A percentile compares a stretch with the other conserved stretches of the same genome.
These are phyloP conservation scores for Onychomys torridus DNA, from an alignment of 2,797 vertebrate genomes.

Conservation along the genomic window DNA sequence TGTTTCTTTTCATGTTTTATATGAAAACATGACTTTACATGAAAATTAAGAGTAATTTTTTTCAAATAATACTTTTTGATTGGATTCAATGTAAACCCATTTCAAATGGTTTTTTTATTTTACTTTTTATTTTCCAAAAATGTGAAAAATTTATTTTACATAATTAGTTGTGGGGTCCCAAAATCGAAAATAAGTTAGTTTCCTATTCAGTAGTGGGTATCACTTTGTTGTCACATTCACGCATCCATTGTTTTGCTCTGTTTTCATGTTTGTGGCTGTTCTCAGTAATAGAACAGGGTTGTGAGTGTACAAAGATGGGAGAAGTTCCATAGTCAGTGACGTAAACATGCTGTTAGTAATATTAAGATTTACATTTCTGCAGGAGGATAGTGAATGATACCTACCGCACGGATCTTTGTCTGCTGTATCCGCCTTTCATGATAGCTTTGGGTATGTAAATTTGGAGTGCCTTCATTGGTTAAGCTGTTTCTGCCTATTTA, in stretches of 20 bases:
- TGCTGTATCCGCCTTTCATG: constrained; percentile 99
- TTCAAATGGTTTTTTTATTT: background rate
- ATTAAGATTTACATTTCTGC: constrained; percentile 80
- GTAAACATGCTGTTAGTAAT: constrained; percentile 65
- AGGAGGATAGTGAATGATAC: constrained; percentile 99
- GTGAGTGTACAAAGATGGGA: constrained; percentile 50
- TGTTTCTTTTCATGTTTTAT: constrained; percentile 58
- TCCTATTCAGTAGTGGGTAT: constrained; percentile 34
- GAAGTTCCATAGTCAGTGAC: constrained; percentile 27
- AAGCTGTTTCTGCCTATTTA: constrained; percentile 58
- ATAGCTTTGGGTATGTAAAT: constrained; percentile 95
- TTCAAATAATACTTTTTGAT: constrained; percentile 62
- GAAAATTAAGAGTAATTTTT: constrained; percentile 31
- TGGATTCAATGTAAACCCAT: constrained; percentile 6
- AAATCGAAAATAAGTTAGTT: constrained; percentile 16
- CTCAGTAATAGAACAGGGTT: constrained; percentile 46
- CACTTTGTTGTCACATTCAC: constrained; percentile 40
- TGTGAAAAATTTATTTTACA: constrained; percentile 15
- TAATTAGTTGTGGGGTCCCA: constrained; percentile 51
- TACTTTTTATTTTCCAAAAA: constrained; percentile 60
- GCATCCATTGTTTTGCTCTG: constrained; percentile 34
- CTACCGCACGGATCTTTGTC: constrained; percentile 98
- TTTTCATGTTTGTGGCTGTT: constrained; percentile 58
- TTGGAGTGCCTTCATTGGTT: constrained; percentile 25
- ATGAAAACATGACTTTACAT: constrained; percentile 43